Base-by-base conservation (phyloP, 2,113 vertebrate species). In the Pseudorasbora parva region DNA sequence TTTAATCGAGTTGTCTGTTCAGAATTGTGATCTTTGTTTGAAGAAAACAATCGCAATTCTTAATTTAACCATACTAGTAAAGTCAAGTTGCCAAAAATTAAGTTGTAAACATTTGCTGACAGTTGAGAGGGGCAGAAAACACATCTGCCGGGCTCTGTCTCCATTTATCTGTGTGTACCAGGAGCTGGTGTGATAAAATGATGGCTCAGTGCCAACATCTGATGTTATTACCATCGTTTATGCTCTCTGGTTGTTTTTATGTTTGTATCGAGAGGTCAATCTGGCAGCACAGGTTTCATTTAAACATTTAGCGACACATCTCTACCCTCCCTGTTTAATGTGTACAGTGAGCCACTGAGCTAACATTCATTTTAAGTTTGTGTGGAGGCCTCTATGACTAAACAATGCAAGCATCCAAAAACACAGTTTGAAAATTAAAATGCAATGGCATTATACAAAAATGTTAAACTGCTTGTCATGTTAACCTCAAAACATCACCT, bases 401-500 rank as follows among this genome's bases (percentile, higher is more conserved):
- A 79, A 47, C 14, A 14, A 45, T 30, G 14, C 1, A n/a, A 8
- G 25, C 43, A 0, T 30, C 66, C 8, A 45, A 25, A 66, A 64
- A 66, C 62, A 4, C 4, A 47, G 8, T 79, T 47, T 47, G 25
- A 21, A 45, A 41, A 66, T 59, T 8, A 45, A 49, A 56, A 49
- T 4, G 15, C 14, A 64, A 47, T 49, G 57, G 37, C 37, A 8
- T 47, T 12, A 25, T 21, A 66, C 9, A 62, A 79, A 62, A 59
- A 17, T 5, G 41, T 25, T 66, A 66, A 66, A 66, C 49, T 49
- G 15, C 41, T 41, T 49, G 59, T 9, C 43, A 8, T 30, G 12
- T 49, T 64, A 21, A 64, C 59, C 77, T 66, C 23, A 64, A 79
- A 49, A 64, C 59, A 79, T 64, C 59, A n/a, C 14, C 76, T 62